A percentile compares a stretch with the other conserved stretches of the same genome.
phyloP scores from a whole-genome alignment of 2,888 invertebrate genomes.

The Loripinus fragilis region DNA sequence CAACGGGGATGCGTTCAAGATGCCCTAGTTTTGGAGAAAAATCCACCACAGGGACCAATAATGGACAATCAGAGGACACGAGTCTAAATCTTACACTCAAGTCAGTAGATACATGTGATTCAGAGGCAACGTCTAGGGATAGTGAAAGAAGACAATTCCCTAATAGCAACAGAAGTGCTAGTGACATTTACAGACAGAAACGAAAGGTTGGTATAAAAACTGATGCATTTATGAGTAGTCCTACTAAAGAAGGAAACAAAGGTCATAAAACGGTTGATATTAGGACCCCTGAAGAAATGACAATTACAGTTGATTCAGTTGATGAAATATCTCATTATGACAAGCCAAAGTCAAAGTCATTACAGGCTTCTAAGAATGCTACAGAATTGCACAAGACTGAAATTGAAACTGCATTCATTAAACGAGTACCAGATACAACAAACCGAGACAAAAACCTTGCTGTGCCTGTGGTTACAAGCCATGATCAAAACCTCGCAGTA shows the following conservation, averaged over 20 bases:
- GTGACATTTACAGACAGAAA: neutral
- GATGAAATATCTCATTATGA: neutral
- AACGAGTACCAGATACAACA: neutral
- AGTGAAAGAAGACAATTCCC: neutral
- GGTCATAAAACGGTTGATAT: constrained; percentile 6
- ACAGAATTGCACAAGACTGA: neutral
- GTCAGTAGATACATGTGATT: neutral
- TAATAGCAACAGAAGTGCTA: neutral
- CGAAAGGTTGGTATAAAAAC: constrained; percentile 1
- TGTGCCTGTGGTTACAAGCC: neutral
- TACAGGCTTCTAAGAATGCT: neutral
- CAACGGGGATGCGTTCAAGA: neutral
- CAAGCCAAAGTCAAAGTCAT: constrained; percentile 1
- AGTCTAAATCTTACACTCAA: no score
- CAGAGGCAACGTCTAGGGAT: neutral
- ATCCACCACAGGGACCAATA: no score
- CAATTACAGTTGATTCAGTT: neutral
- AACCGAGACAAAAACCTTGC: neutral
- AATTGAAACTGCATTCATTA: neutral
- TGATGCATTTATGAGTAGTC: constrained; percentile 13
- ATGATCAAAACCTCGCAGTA: neutral
- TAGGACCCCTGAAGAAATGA: constrained; percentile 11
- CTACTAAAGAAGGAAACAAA: neutral
- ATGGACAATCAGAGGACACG: neutral
- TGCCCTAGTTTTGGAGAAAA: no score